Conservation (phyloP, 1,140 invertebrate genomes). For the Mya arenaria region DNA sequence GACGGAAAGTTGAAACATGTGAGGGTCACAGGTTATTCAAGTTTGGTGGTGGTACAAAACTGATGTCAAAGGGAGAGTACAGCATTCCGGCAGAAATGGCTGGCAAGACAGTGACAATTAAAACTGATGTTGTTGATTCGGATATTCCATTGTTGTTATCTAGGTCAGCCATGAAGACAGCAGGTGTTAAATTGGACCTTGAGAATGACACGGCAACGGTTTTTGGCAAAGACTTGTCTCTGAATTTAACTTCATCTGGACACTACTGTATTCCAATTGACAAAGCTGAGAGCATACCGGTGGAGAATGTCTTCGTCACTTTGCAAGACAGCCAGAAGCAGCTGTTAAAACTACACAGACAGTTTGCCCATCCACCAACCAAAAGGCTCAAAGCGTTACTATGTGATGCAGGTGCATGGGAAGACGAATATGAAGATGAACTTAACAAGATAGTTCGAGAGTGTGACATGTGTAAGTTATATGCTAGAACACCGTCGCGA, state of each 20-base stretch:
- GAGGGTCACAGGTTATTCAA: slow-evolving; percentile 53
- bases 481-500: slow-evolving; percentile 25
- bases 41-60: slow-evolving; percentile 53
- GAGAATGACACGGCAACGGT: slow-evolving; percentile 60
- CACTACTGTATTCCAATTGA: slow-evolving; percentile 56
- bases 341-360: slow-evolving; percentile 41
- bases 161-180: slow-evolving; percentile 45
- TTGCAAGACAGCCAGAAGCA: neutral
- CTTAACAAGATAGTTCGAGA: neutral
- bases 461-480: slow-evolving; percentile 8
- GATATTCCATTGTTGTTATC: slow-evolving; percentile 58
- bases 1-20: neutral
- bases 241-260: slow-evolving; percentile 55
- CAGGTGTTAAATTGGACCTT: slow-evolving; percentile 56
- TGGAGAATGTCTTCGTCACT: slow-evolving; percentile 4
- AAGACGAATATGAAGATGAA: slow-evolving; percentile 11
- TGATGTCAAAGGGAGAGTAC: slow-evolving; percentile 41
- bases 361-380: slow-evolving; percentile 46
- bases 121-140: slow-evolving; percentile 54
- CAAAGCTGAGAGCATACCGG: slow-evolving; percentile 15
- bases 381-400: slow-evolving; percentile 38
- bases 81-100: slow-evolving; percentile 25
- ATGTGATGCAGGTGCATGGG: slow-evolving; percentile 32
- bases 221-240: slow-evolving; percentile 47
- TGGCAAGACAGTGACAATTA: slow-evolving; percentile 33